Evolutionary conservation across 2,113 vertebrate species (phyloP), one percentile per base, ranked within the genome.

Genomic region (Crocuta crocuta): DNA sequence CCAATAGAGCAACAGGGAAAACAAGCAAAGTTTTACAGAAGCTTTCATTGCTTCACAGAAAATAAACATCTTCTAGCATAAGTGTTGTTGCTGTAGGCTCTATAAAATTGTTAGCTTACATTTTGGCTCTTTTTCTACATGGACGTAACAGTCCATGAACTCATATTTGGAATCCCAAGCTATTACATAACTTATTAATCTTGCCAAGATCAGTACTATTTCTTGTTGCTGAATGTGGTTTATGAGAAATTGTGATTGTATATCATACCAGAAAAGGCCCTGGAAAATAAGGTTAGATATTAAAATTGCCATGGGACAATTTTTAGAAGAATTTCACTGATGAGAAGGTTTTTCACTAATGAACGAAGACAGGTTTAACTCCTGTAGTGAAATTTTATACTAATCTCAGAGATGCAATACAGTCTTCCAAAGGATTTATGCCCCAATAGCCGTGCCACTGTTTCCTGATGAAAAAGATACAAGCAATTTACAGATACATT

Each of bases 131-230:
- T 66, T 86, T 84, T 83, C 74, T 86, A 68, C 19, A 28, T 5
- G 33, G 91, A 39, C 8, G 13, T 90, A 81, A 96, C 53, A 95
- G 84, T 39, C 80, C 53, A 53, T 95, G 94, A 97, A 97, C 85
- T 96, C 83, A 88, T 96, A 81, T 96, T 98, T 96, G 94, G 94
- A 96, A 92, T 48, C 83, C 21, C 65, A 94, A 81, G 66, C 58
- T 88, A 78, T 94, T 96, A 98, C 61, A 78, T 68, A 91, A 86
- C 35, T 85, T 87, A 91, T 63, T 91, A 92, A 92, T 87, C 66
- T 95, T 90, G 61, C 94, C 97, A 96, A 88, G 74, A 78, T 85
- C 66, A 95, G 79, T 92, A 78, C 87, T 83, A 90, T 92, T 94
- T 97, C 71, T 89, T 95, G 6, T 86, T 96, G 39, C 91, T 4